Percentiles rank a stretch among this genome's conserved stretches.
These are phyloP conservation scores for Agapornis roseicollis DNA, from an alignment of 2,113 vertebrate species.

Conservation along the genomic window DNA sequence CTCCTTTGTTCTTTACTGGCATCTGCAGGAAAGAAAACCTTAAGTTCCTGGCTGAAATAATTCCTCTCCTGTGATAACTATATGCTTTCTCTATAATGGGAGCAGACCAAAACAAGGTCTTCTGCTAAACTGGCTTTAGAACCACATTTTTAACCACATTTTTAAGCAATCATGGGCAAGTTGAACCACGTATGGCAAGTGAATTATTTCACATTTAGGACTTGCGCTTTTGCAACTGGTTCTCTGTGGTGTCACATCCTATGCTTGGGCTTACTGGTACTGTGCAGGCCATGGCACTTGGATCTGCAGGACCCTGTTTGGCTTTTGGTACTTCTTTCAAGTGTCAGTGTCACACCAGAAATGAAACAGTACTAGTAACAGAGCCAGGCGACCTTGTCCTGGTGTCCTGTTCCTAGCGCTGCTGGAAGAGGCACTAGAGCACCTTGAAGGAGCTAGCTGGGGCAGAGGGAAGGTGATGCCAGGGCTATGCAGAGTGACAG, in stretches of 20 bases:
- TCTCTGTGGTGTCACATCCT: neutral
- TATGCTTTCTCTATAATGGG: neutral
- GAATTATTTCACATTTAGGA: neutral
- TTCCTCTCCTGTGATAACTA: neutral
- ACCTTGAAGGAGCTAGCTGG: neutral
- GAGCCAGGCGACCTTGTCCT: neutral
- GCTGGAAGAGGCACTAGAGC: neutral
- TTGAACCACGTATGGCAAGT: neutral
- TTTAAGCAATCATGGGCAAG: neutral
- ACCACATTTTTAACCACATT: neutral
- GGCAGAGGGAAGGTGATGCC: neutral
- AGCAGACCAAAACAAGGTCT: neutral
- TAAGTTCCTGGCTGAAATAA: neutral
- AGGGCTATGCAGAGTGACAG: neutral
- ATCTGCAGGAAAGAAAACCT: neutral
- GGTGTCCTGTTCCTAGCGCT: neutral
- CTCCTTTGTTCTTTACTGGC: neutral
- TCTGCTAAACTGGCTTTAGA: neutral
- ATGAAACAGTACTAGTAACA: neutral
- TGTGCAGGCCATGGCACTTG: fast-evolving
- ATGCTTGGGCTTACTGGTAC: neutral
- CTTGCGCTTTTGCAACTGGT: neutral
- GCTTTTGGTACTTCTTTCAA: neutral
- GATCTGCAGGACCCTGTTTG: neutral
- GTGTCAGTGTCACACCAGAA: neutral